Conservation (phyloP, 2,888 invertebrate genomes). For the Xylocampa areola region DNA sequence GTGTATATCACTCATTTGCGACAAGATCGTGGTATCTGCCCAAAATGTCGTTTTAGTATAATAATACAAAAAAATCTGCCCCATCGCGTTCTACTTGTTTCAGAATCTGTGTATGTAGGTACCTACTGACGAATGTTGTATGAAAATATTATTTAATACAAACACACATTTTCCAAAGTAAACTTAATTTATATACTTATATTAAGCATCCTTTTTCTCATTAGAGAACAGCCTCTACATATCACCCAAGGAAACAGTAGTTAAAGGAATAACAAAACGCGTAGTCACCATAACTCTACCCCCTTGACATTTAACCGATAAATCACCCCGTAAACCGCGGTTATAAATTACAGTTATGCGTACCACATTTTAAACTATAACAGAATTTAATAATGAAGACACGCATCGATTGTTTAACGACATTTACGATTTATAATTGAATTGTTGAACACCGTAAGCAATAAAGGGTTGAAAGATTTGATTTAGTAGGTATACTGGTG, state of each 20-base stretch:
- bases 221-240: constrained; percentile 51
- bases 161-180: background rate
- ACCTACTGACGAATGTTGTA: no score
- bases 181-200: background rate
- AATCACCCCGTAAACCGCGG: constrained; percentile 71
- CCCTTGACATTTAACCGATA: constrained; percentile 73
- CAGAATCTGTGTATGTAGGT: no score
- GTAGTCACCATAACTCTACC: constrained; percentile 74
- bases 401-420: constrained; percentile 88
- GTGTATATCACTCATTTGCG: no score
- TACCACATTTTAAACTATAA: constrained; percentile 86
- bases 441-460: constrained; percentile 70
- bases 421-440: constrained; percentile 77
- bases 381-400: constrained; percentile 84
- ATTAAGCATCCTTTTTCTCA: background rate
- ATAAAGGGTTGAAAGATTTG: constrained; percentile 77
- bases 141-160: no score
- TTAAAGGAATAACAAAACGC: constrained; percentile 72
- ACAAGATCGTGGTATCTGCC: no score
- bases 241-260: constrained; percentile 54
- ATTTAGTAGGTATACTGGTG: constrained; percentile 64
- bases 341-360: constrained; percentile 84
- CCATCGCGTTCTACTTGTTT: no score
- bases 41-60: no score
- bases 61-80: no score